Base-by-base conservation (phyloP, 1,140 invertebrate species). In the Pseudomyrmex pallidus region DNA sequence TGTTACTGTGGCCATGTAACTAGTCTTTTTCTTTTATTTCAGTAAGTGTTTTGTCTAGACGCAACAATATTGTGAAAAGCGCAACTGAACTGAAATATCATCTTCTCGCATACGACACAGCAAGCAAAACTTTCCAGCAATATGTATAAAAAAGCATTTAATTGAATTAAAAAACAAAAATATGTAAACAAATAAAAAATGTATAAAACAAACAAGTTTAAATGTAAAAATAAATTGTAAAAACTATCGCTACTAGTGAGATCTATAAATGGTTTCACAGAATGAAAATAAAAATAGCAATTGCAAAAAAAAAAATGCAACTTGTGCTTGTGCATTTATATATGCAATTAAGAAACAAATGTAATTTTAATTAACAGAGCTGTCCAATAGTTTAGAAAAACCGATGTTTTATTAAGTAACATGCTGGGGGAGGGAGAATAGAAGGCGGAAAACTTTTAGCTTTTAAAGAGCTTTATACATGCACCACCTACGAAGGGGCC, bases 381-480 rank as follows among this genome's bases (percentile, higher is more conserved):
- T n/a, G 66, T 13, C 17, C n/a, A 5, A 48, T 57, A 3, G 20
- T 68, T 12, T 1, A 44, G 10, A 48, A 22, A 59, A 56, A 72
- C 70, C 20, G 13, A 59, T 48, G 54, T 80, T 70, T 80, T 72
- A 80, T 80, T 46, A 44, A 72, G 7, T 80, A 80, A 35, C 12
- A 50, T 44, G 44, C 35, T 25, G 22, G 3, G 22, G 3, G 3
- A n/a, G 17, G 5, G 35, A 9, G 74, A 73, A 67, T 57, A 56
- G 20, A 2, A 48, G 20, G 46, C 2, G 77, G 59, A 82, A 62
- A 87, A 80, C 52, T 87, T 80, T n/a, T n/a, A 80, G 52, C 76
- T 59, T 87, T 82, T 61, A 74, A 82, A 57, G 59, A 63, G 82
- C 85, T 87, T 84, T 61, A 61, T 56, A 59, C 46, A 56, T 57